These are phyloP conservation scores for Leguminivora glycinivorella DNA, from an alignment of 1,140 invertebrate genomes.

Conservation along the genomic window DNA sequence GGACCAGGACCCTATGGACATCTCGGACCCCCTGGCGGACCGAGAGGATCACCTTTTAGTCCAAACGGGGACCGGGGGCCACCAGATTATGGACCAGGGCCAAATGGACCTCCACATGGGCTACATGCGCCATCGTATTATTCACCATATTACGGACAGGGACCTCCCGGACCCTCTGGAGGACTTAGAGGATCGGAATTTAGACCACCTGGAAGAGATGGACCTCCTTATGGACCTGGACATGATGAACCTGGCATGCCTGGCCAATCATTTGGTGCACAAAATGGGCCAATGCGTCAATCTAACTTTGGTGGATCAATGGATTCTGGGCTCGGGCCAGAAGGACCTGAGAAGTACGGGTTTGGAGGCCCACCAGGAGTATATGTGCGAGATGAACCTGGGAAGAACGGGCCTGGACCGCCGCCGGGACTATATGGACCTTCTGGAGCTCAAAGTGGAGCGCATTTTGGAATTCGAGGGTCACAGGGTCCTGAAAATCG, in stretches of 20 bases:
- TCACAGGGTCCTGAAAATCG: neutral
- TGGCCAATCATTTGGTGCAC: neutral
- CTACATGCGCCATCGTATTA: neutral
- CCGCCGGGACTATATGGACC: neutral
- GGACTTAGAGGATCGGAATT: too few species aligned
- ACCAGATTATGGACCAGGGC: neutral
- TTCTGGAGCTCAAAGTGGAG: neutral
- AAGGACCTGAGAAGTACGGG: neutral
- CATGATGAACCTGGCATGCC: too few species aligned
- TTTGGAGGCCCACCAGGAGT: neutral
- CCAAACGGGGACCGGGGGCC: neutral
- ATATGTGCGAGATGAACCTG: neutral
- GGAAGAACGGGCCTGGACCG: neutral
- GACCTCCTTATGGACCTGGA: neutral
- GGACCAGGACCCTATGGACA: neutral
- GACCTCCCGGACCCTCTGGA: too few species aligned
- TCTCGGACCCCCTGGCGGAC: neutral
- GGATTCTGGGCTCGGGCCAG: too few species aligned
- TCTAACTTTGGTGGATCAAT: too few species aligned
- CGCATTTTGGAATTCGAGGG: neutral
- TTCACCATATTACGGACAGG: neutral
- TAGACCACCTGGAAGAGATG: neutral
- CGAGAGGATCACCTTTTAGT: neutral
- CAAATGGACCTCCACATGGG: neutral
- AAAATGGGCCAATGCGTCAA: neutral